These are phyloP conservation scores for Pogonognathellus flavescens DNA, from an alignment of 1,140 invertebrate genomes.

Conservation along the genomic window DNA sequence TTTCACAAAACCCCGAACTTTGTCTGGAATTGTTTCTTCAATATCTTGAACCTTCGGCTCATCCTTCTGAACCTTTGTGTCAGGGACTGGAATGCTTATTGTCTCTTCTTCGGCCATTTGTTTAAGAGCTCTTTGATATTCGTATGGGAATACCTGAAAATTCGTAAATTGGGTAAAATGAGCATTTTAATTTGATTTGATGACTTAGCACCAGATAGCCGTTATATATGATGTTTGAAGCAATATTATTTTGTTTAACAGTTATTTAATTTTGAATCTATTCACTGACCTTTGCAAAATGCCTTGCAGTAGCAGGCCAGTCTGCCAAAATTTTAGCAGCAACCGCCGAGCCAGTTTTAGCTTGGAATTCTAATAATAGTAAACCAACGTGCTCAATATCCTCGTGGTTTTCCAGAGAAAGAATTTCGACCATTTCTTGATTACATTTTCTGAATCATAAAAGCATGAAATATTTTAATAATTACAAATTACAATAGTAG, in stretches of 20 bases:
- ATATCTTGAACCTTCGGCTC: slow-evolving; percentile 82
- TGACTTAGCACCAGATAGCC: no score
- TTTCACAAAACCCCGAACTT: slow-evolving; percentile 92
- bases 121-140: slow-evolving; percentile 92
- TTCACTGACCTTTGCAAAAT: slow-evolving; percentile 85
- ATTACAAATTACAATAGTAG: not conserved
- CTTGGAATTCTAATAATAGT: slow-evolving; percentile 87
- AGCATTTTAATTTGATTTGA: no score
- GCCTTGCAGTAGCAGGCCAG: slow-evolving; percentile 83
- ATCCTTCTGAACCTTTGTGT: slow-evolving; percentile 68
- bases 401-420: slow-evolving; percentile 82
- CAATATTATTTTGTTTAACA: no score
- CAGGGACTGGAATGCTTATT: slow-evolving; percentile 68
- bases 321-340: slow-evolving; percentile 84
- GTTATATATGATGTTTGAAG: no score
- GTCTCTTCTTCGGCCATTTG: slow-evolving; percentile 77
- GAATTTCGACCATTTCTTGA: slow-evolving; percentile 88
- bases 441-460: slow-evolving; percentile 83
- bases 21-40: slow-evolving; percentile 86
- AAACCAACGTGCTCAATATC: slow-evolving; percentile 86
- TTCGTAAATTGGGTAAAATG: no score
- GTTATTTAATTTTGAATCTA: no score
- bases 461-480: slow-evolving; percentile 21
- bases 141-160: slow-evolving; percentile 87
- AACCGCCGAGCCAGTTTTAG: slow-evolving; percentile 90